Evolutionary conservation across 2,797 vertebrate genomes (phyloP).

Genomic region (Microhierax caerulescens): DNA sequence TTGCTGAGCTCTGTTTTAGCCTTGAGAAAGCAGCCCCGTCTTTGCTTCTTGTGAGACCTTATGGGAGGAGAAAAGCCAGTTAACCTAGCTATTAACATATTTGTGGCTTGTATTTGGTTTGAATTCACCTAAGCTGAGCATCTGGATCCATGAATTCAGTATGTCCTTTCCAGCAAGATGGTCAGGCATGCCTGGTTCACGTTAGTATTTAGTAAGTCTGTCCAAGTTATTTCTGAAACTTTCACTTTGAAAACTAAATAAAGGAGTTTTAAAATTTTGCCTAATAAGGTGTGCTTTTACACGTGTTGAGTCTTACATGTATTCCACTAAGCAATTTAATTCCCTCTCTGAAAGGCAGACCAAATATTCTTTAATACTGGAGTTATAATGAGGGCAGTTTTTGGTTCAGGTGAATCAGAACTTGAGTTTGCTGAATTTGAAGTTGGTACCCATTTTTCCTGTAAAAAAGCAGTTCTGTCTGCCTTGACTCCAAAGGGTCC

Average conservation of each 20-base stretch:
- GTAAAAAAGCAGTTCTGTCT: neutral
- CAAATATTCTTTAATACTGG: neutral
- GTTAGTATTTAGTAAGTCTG: neutral
- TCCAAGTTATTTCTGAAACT: neutral
- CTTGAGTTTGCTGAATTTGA: neutral
- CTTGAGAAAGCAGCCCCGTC: neutral
- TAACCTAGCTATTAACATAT: neutral
- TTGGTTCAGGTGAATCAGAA: neutral
- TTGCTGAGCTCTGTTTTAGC: neutral
- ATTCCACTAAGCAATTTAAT: neutral
- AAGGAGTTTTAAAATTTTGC: neutral
- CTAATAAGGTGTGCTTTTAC: neutral
- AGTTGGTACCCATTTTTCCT: neutral
- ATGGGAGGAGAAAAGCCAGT: neutral
- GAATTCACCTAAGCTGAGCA: neutral
- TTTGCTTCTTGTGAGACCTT: neutral
- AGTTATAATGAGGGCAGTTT: neutral
- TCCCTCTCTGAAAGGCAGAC: neutral
- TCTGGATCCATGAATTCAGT: neutral
- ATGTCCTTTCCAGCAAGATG: neutral
- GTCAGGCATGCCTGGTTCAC: neutral
- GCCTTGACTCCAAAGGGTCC: neutral
- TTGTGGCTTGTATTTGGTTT: neutral
- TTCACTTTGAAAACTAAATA: neutral
- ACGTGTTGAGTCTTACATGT: neutral